Base-by-base conservation (phyloP, 1,140 invertebrate genomes). In the Calliopsis andreniformis region DNA sequence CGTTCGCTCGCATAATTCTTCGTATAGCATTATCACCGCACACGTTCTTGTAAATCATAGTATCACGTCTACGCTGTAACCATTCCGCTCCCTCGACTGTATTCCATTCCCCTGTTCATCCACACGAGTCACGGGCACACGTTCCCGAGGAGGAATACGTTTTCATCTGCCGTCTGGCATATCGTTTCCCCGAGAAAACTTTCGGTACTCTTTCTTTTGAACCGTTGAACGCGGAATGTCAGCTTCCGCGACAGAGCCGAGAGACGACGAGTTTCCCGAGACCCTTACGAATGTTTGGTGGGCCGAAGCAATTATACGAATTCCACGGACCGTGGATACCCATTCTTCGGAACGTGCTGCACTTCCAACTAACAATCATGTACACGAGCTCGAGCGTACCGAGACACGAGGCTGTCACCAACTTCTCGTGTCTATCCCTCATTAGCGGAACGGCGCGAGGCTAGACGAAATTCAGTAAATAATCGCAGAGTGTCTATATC, bases 271-370 rank as follows among this genome's bases (percentile, higher is more conserved):
- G 25, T 39, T 35, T 67, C 53, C 30, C n/a, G n/a, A 62, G 30
- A 42, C 32, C 42, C 59, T 63, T 23, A 16, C 45, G 39, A 69
- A 47, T 49, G 75, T 76, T 51, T 42, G 51, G 30, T 45, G 58
- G 47, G 39, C 61, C 62, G 49, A 71, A 82, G 69, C 79, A 77
- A 82, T 82, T 81, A 80, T 73, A 47, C 68, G 59, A 78, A 78
- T 83, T 78, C 69, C 64, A 53, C 66, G 55, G 76, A 79, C 63
- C 63, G 82, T 69, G 61, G 68, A 82, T 78, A 82, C 42, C 67
- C 63, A 66, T 81, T 66, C 62, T 51, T 71, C 63, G 51, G 42
- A 32, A 58, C 51, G 61, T 66, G 64, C 49, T n/a, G 28, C 58
- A 49, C 55, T 61, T 10, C 35, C 35, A 39, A 39, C 28, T 42